Base-by-base conservation (phyloP, 2,113 vertebrate genomes). In the Stomatorhinus ivindoensis region DNA sequence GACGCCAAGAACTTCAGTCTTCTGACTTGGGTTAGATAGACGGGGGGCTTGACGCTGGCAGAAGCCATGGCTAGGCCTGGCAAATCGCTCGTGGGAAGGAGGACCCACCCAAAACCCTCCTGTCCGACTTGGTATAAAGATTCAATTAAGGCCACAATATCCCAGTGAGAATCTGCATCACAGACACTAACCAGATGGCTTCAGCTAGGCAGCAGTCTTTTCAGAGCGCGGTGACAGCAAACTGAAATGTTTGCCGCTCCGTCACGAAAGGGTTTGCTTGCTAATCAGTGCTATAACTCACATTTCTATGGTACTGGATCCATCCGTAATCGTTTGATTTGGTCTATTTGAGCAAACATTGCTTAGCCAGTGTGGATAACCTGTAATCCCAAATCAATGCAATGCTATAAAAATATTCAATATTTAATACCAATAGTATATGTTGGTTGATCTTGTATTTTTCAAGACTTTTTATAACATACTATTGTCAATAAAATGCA, bases 131-230 rank as follows among this genome's bases (percentile, higher is more conserved):
- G 6, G 47, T 86, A 86, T 47, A 86, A 86, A 86, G 44, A 86
- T 86, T 86, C 83, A n/a, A n/a, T 86, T 50, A 27, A n/a, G n/a
- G 48, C 83, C 83, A 86, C 85, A 55, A 87, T 31, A 8, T 27
- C 19, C 50, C 44, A 84, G 44, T 47, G 8, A 84, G 82, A 84
- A 9, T 44, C 82, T 24, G 19, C 44, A 84, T 47, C 42, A 46
- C 42, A 84, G 42, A 87, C 47, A 50, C 27, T 31, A 86, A 86
- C 19, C 50, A 87, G 85, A 87, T 87, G 85, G 85, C 27, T 53
- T 27, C 48, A 17, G 85, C 85, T 31, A 35, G 47, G 42, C 48
- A n/a, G 27, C n/a, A 27, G 31, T 53, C 85, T 53, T 53, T 31
- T 53, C 11, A 21, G 48, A 35, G 27, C 0, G 10, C n/a, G 19